Base-by-base conservation (phyloP, 2,797 vertebrate genomes). In the Chaenodraco wilsoni region DNA sequence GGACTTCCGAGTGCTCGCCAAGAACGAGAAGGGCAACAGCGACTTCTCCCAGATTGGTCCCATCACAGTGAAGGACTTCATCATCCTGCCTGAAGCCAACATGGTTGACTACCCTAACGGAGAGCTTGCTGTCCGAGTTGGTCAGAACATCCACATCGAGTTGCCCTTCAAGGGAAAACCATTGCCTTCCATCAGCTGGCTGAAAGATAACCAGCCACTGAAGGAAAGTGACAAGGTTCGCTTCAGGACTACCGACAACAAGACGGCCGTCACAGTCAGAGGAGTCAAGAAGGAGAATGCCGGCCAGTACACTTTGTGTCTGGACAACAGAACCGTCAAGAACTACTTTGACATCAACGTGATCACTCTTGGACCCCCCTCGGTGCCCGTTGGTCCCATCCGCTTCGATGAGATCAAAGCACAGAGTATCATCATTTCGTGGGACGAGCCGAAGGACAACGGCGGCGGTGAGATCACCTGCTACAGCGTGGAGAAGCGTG, bases 91-190 rank as follows among this genome's bases (percentile, higher is more conserved):
- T 33, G 96, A 97, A 86, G 97, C 96, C 60, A 96, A 90, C 82
- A 94, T 99, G 69, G 95, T 83, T 79, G 98, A 98, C 87, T 97
- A 97, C 88, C 95, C 96, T 70, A 96, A 95, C 48, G 96, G 96
- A 83, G 96, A 98, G 88, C 92, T 99, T 79, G 88, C 93, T 63
- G 96, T 98, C 76, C 96, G 96, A 85, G 95, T 99, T 71, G 97
- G 97, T 75, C 96, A 99, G 89, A 99, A 98, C 70, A 91, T 99
- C 68, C 96, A 98, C 49, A 94, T 95, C 43, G 98, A 99, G 84
- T 79, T 99, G 64, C 97, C 98, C 19, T 99, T 97, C 87, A 98
- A 97, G 91, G 96, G 97, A 72, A 99, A 99, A 94, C 98, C 98
- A 78, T 97, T 89, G 87, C 97, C 98, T 84, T 88, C 87, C 55